Evolutionary conservation across 2,888 invertebrate genomes (phyloP).

Genomic region (Thumatha senex): DNA sequence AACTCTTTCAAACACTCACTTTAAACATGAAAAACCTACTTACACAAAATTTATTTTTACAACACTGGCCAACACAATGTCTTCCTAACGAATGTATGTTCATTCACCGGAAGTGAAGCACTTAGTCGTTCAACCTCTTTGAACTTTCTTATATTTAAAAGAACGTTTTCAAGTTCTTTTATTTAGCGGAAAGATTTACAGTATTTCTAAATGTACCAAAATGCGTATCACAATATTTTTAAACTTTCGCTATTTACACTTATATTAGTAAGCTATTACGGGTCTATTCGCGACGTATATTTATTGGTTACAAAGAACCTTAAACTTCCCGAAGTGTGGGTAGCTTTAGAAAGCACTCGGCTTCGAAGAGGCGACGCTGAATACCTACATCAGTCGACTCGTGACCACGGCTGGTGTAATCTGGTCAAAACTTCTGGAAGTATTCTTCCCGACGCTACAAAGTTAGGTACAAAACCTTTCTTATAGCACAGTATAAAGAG

Average conservation of each 20-base stretch:
- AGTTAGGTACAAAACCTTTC: too few species aligned
- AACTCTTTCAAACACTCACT: constrained; percentile 10
- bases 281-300: too few species aligned
- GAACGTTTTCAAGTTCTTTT: constrained; percentile 19
- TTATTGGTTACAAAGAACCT: too few species aligned
- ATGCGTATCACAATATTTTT: not conserved
- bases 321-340: too few species aligned
- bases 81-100: constrained; percentile 34
- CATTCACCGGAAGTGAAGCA: constrained; percentile 34
- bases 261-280: too few species aligned
- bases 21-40: constrained; percentile 8
- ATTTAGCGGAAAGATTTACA: constrained; percentile 34
- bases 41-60: constrained; percentile 23
- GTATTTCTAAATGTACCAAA: constrained; percentile 4
- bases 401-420: too few species aligned
- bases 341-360: too few species aligned
- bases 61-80: constrained; percentile 34
- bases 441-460: too few species aligned
- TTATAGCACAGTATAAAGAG: not conserved
- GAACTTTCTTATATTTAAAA: constrained; percentile 27
- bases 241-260: too few species aligned
- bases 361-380: too few species aligned
- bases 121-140: constrained; percentile 27
- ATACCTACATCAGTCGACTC: too few species aligned
- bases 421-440: too few species aligned